Evolutionary conservation across 2,888 invertebrate species (phyloP).

Genomic region (Tiliacea citrago): DNA sequence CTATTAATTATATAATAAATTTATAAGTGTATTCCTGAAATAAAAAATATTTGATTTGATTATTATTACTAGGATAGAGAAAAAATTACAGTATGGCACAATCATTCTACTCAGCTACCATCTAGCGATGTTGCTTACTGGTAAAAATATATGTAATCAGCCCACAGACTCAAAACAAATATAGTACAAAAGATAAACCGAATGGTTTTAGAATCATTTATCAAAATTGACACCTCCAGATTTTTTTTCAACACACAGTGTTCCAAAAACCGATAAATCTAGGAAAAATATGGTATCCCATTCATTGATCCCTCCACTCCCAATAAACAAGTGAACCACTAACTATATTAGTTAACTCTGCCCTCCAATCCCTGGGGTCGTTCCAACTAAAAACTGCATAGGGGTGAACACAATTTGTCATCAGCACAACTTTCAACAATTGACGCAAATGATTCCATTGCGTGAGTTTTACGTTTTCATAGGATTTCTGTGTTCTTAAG

Average conservation of each 20-base stretch:
- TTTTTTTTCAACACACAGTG: neutral
- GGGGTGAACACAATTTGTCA: conserved; percentile 69
- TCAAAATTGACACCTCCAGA: no score
- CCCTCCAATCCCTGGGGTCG: conserved; percentile 48
- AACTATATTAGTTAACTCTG: conserved; percentile 78
- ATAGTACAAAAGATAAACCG: no score
- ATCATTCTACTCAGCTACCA: no score
- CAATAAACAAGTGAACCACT: conserved; percentile 67
- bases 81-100: no score
- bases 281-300: neutral
- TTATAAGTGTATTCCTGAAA: no score
- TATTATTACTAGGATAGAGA: no score
- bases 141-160: no score
- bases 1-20: no score
- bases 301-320: conserved; percentile 48
- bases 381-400: conserved; percentile 70
- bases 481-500: conserved; percentile 41
- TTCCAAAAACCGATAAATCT: neutral
- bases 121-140: no score
- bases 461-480: conserved; percentile 50
- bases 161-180: no score
- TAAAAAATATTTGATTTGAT: no score
- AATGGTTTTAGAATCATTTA: no score
- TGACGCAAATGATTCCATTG: conserved; percentile 61
- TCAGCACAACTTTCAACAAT: conserved; percentile 48